Conservation (phyloP, 2,888 invertebrate genomes). For the Mythimna albipuncta region DNA sequence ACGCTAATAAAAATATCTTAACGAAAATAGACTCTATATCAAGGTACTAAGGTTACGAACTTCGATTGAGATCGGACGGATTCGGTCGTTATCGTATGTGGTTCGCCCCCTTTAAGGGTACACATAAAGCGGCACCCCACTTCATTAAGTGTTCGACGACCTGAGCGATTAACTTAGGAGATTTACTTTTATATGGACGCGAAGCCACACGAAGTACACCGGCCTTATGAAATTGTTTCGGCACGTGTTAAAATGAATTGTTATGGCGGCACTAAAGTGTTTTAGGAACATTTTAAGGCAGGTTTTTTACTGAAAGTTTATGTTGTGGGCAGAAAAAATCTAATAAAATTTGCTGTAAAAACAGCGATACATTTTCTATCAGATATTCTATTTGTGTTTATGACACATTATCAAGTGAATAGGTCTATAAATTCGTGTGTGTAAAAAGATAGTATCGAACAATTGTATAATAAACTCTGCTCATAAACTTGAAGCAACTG, state of each 20-base stretch:
- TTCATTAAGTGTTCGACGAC: constrained; percentile 79
- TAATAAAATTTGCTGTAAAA: constrained; percentile 30
- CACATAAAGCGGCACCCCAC: constrained; percentile 71
- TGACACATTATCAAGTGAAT: constrained; percentile 12
- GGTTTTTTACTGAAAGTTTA: constrained; percentile 36
- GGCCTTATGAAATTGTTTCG: constrained; percentile 69
- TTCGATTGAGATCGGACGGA: constrained; percentile 19
- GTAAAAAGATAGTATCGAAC: constrained; percentile 42
- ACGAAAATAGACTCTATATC: constrained; percentile 51
- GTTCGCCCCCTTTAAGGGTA: constrained; percentile 63
- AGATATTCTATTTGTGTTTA: constrained; percentile 24
- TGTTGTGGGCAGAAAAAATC: constrained; percentile 16
- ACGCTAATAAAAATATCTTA: constrained; percentile 28
- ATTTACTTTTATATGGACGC: constrained; percentile 74
- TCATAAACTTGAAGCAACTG: constrained; percentile 42
- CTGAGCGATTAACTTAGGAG: constrained; percentile 73
- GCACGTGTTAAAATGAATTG: constrained; percentile 62
- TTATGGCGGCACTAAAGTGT: constrained; percentile 43
- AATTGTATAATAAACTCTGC: constrained; percentile 29
- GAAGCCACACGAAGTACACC: constrained; percentile 63
- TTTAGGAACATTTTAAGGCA: constrained; percentile 21
- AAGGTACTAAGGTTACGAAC: constrained; percentile 36
- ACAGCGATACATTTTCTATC: constrained; percentile 6
- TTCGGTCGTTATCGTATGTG: constrained; percentile 53
- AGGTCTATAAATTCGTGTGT: constrained; percentile 59